These are phyloP conservation scores for Microcaecilia unicolor DNA, from an alignment of 2,797 vertebrate species.

Conservation along the genomic window DNA sequence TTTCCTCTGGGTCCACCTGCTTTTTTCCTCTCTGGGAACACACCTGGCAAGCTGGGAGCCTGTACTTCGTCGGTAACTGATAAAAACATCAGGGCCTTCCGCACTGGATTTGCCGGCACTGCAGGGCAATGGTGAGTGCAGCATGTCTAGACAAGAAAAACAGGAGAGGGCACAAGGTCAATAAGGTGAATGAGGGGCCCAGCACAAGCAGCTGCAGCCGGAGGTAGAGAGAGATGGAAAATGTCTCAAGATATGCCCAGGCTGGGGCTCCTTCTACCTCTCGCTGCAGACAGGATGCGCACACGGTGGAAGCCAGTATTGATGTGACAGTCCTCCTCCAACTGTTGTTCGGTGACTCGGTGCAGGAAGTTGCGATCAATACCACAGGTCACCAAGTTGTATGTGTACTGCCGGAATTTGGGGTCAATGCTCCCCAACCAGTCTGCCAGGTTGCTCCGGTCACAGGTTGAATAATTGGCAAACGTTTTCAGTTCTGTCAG, in stretches of 20 bases:
- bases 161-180: not conserved
- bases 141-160: constrained; percentile 40
- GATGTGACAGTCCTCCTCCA: constrained; percentile 76
- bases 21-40: too few species aligned
- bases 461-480: constrained; percentile 88
- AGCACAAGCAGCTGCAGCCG: accelerated
- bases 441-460: constrained; percentile 90
- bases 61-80: constrained; percentile 87
- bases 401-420: constrained; percentile 90
- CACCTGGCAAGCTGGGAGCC: constrained; percentile 96
- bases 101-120: constrained; percentile 51
- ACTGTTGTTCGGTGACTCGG: constrained; percentile 81
- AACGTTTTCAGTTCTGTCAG: constrained; percentile 87
- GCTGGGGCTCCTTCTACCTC: too few species aligned
- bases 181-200: too few species aligned
- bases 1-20: too few species aligned
- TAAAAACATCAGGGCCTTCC: constrained; percentile 83
- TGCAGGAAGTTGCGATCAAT: constrained; percentile 73
- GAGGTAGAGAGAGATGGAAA: too few species aligned
- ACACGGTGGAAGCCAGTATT: constrained; percentile 76
- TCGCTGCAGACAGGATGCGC: constrained; percentile 68
- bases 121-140: constrained; percentile 59
- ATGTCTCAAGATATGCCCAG: too few species aligned
- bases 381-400: constrained; percentile 79
- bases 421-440: constrained; percentile 83